These are phyloP conservation scores for Nibea albiflora DNA, from an alignment of 2,113 vertebrate genomes.

Conservation along the genomic window DNA sequence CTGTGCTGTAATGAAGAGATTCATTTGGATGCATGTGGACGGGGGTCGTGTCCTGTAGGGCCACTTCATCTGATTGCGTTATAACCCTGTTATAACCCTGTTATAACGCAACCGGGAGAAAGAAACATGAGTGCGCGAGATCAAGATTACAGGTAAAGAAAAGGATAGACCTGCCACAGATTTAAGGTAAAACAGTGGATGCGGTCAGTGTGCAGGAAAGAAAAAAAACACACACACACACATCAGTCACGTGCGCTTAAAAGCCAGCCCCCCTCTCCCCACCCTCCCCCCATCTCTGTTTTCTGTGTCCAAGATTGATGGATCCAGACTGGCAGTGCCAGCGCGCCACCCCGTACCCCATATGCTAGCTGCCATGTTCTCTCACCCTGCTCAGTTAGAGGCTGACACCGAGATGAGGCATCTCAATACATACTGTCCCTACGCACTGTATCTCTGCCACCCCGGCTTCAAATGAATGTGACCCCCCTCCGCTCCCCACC, in stretches of 20 bases:
- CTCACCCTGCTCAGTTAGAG: slow-evolving; percentile 66
- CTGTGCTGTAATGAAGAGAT: slow-evolving; percentile 22
- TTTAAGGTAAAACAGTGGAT: neutral
- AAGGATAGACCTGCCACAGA: neutral
- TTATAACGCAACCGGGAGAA: neutral
- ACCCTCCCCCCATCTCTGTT: slow-evolving; percentile 21
- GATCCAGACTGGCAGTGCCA: slow-evolving; percentile 77
- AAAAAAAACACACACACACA: neutral
- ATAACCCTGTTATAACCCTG: neutral
- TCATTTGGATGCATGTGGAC: slow-evolving; percentile 5
- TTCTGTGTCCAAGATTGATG: slow-evolving; percentile 69
- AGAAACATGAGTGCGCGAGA: neutral
- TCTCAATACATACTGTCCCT: slow-evolving; percentile 56
- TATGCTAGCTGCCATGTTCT: slow-evolving; percentile 79
- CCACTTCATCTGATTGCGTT: slow-evolving; percentile 10
- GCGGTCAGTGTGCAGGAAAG: neutral
- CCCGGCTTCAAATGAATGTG: slow-evolving; percentile 34
- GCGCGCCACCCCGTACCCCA: slow-evolving; percentile 67
- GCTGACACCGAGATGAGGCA: slow-evolving; percentile 63
- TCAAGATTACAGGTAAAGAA: slow-evolving; percentile 1
- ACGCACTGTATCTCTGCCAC: neutral
- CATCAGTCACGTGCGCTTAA: slow-evolving; percentile 38
- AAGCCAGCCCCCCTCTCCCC: neutral
- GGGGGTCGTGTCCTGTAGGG: neutral
- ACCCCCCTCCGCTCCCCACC: slow-evolving; percentile 1